Evolutionary conservation across 2,797 vertebrate species (phyloP).

Genomic region (Sebastes paucispinis): DNA sequence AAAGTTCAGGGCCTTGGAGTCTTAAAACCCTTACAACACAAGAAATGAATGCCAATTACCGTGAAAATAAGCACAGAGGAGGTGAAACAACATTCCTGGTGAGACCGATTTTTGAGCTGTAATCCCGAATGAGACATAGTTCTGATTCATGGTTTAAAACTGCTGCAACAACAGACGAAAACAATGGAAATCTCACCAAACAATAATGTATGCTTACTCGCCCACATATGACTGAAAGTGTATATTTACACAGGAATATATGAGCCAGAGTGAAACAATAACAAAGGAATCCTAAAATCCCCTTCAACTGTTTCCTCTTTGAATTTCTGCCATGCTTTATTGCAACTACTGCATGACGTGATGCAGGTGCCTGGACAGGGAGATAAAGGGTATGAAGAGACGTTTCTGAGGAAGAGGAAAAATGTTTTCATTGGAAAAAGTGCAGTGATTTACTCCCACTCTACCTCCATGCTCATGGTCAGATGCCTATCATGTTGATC

Average conservation of each 20-base stretch:
- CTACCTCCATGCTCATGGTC: background rate
- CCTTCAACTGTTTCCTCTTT: constrained; percentile 15
- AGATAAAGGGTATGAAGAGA: background rate
- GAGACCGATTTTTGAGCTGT: constrained; percentile 16
- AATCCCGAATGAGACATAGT: constrained; percentile 49
- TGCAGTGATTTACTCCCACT: background rate
- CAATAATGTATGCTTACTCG: background rate
- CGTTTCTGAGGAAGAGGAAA: background rate
- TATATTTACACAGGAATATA: constrained; percentile 21
- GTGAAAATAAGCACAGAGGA: constrained; percentile 11
- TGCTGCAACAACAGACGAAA: background rate
- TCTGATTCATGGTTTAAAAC: constrained; percentile 34
- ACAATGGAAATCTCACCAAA: constrained; percentile 14
- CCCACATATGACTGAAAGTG: constrained; percentile 2
- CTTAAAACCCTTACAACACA: constrained; percentile 41
- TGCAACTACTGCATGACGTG: constrained; percentile 11
- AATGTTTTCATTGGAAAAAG: constrained; percentile 10
- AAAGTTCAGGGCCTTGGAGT: constrained; percentile 25
- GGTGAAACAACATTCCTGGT: constrained; percentile 34
- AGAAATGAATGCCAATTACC: constrained; percentile 15
- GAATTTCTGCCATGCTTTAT: constrained; percentile 15
- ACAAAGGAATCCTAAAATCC: constrained; percentile 7
- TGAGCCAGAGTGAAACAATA: constrained; percentile 12
- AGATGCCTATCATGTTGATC: constrained; percentile 19
- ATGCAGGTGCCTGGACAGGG: constrained; percentile 1